A percentile compares a stretch with the other conserved stretches of the same genome.
These are phyloP conservation scores for Ceratosolen fusciceps DNA, from an alignment of 1,140 invertebrate genomes.

Conservation along the genomic window DNA sequence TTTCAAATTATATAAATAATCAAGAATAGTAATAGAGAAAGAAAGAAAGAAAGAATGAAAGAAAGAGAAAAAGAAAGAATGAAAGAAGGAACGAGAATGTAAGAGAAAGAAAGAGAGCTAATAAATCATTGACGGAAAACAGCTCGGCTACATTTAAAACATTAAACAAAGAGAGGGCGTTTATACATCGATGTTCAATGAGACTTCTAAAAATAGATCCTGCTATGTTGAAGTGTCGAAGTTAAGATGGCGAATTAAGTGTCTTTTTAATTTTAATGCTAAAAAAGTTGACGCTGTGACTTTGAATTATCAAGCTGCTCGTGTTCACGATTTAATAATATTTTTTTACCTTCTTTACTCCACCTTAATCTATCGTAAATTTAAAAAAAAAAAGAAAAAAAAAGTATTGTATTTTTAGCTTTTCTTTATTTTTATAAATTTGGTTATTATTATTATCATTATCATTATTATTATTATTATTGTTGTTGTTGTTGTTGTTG, in stretches of 20 bases:
- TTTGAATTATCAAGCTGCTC: neutral
- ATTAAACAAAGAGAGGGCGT: neutral
- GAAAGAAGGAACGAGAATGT: neutral
- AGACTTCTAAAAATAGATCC: conserved; percentile 46
- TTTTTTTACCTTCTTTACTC: neutral
- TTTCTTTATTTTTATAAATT: conserved; percentile 16
- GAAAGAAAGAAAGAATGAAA: neutral
- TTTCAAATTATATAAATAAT: conserved; percentile 35
- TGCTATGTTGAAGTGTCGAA: conserved; percentile 27
- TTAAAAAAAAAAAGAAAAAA: neutral
- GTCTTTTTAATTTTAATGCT: conserved; percentile 27
- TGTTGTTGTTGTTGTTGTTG: too few species aligned
- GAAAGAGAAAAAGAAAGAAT: too few species aligned
- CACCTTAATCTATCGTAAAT: neutral
- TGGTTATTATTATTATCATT: too few species aligned
- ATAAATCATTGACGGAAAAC: conserved; percentile 36
- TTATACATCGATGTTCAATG: conserved; percentile 31
- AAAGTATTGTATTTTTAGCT: neutral
- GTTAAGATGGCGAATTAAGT: conserved; percentile 41
- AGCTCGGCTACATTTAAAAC: conserved; percentile 11
- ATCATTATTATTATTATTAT: too few species aligned
- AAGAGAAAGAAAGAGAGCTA: neutral
- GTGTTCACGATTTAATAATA: neutral
- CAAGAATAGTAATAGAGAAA: neutral
- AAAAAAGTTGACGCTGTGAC: neutral